phyloP scores from a whole-genome alignment of 2,888 invertebrate species.

The Drosophila longiperda region DNA sequence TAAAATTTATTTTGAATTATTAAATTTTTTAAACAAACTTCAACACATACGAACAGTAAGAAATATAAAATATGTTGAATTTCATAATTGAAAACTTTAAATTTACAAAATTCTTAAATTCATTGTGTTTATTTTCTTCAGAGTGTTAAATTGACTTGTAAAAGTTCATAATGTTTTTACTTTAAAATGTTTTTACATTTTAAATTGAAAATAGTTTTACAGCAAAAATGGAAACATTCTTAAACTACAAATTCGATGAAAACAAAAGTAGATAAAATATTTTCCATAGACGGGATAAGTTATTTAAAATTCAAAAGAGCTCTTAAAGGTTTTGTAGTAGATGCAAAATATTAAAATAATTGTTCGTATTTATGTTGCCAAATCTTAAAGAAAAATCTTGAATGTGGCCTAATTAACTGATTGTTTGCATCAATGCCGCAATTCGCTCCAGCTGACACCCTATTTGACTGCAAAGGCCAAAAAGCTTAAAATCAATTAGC shows the following conservation, averaged over 20 bases:
- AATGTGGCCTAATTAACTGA: conserved; percentile 38
- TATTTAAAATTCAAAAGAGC: background rate
- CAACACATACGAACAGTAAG: background rate
- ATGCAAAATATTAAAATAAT: conserved; percentile 16
- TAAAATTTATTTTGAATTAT: background rate
- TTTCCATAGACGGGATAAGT: background rate
- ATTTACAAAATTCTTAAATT: background rate
- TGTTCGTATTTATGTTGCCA: conserved; percentile 6
- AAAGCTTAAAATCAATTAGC: conserved; percentile 73
- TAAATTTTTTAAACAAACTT: background rate
- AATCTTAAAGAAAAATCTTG: conserved; percentile 28
- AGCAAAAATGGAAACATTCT: background rate
- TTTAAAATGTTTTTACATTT: background rate
- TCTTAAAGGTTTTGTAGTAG: conserved; percentile 4
- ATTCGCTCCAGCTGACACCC: conserved; percentile 41
- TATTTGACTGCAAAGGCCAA: conserved; percentile 44
- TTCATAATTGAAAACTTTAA: background rate
- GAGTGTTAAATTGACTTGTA: background rate
- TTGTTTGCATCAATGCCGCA: conserved; percentile 42
- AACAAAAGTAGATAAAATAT: background rate
- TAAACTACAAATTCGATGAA: background rate
- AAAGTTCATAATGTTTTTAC: background rate
- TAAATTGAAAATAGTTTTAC: background rate
- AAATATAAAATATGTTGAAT: background rate
- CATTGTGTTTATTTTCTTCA: background rate